phyloP scores from a whole-genome alignment of 2,797 vertebrate species.

The Microctenopoma lineatum region DNA sequence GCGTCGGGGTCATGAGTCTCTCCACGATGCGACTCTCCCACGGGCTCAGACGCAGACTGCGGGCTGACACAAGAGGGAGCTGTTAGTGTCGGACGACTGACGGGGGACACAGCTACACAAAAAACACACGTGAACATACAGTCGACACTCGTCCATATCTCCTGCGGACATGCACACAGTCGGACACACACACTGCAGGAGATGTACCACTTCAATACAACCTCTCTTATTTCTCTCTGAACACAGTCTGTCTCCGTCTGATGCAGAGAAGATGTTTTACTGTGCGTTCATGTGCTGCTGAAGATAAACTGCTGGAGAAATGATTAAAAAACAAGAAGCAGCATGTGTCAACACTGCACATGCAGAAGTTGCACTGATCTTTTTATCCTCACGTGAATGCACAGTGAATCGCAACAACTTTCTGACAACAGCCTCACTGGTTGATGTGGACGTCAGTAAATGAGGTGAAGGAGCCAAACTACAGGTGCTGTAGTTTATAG shows the following conservation, averaged over 20 bases:
- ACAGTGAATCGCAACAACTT: not conserved
- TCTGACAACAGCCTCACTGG: not conserved
- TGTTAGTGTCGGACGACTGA: constrained; percentile 47
- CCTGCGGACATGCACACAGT: not conserved
- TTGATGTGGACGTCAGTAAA: constrained; percentile 2
- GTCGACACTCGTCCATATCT: not conserved
- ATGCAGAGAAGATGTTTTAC: constrained; percentile 26
- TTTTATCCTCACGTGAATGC: constrained; percentile 1
- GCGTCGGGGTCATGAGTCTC: constrained; percentile 95
- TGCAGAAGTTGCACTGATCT: not conserved
- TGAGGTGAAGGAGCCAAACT: not conserved
- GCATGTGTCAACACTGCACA: not conserved
- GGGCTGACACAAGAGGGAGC: constrained; percentile 84
- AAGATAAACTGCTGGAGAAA: not conserved
- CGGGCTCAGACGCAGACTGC: constrained; percentile 93
- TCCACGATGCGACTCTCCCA: constrained; percentile 99
- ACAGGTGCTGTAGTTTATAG: no score
- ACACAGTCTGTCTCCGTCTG: constrained; percentile 3
- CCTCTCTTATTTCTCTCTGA: not conserved
- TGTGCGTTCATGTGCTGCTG: constrained; percentile 19
- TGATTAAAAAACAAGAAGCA: not conserved
- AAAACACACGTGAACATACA: constrained; percentile 3
- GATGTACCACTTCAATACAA: not conserved
- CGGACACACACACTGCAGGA: constrained; percentile 7
- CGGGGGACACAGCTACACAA: not conserved